phyloP scores from a whole-genome alignment of 2,888 invertebrate species.

The Heliconius ismenius region DNA sequence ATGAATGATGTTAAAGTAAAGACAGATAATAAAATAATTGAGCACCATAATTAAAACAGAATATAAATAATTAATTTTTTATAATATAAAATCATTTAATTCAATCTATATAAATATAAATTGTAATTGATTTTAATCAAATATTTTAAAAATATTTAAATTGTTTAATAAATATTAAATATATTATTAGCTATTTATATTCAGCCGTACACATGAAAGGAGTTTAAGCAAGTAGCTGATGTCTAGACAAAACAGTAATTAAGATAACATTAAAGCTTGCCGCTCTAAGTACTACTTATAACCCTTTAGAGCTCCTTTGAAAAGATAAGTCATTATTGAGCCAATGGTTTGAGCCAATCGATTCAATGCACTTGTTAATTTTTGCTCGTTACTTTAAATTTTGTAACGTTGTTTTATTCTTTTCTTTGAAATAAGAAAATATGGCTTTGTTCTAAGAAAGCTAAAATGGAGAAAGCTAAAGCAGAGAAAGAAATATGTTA shows the following conservation, averaged over 20 bases:
- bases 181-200: slow-evolving; percentile 14
- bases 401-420: neutral
- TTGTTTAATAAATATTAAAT: neutral
- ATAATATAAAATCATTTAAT: too few relatives aligned
- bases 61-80: too few relatives aligned
- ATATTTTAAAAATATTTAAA: too few relatives aligned
- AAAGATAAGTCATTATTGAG: slow-evolving; percentile 65
- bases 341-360: slow-evolving; percentile 36
- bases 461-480: too few relatives aligned
- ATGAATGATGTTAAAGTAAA: too few relatives aligned
- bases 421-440: neutral
- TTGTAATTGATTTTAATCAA: too few relatives aligned
- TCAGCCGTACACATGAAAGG: slow-evolving; percentile 3
- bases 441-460: neutral
- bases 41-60: too few relatives aligned
- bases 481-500: neutral
- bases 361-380: slow-evolving; percentile 30
- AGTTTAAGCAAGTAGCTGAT: slow-evolving; percentile 45
- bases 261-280: slow-evolving; percentile 60
- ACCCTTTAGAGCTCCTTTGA: slow-evolving; percentile 66
- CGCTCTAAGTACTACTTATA: slow-evolving; percentile 64
- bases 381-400: slow-evolving; percentile 13
- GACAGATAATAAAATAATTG: too few relatives aligned
- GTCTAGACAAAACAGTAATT: slow-evolving; percentile 68
- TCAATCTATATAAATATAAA: too few relatives aligned